phyloP scores from a whole-genome alignment of 2,113 vertebrate genomes.

The Nyctereutes procyonoides region DNA sequence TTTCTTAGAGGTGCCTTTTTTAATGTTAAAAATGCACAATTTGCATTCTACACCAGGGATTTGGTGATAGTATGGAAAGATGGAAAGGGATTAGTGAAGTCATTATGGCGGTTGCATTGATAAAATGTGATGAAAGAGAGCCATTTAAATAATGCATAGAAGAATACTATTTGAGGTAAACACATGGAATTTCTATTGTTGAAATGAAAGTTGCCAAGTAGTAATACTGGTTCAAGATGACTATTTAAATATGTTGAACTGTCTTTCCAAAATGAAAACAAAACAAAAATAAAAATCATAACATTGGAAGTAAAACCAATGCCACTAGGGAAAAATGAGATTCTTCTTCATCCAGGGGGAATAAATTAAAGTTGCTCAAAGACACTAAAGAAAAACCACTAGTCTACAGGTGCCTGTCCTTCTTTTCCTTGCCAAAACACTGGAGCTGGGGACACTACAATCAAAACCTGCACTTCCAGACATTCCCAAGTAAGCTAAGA shows the following conservation, averaged over 20 bases:
- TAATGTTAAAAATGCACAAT: background rate
- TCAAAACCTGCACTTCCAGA: background rate
- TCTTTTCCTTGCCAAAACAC: background rate
- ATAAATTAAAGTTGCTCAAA: background rate
- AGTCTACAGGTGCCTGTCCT: background rate
- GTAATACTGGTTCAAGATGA: background rate
- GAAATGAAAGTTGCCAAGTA: background rate
- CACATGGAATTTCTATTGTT: background rate
- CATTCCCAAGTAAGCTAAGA: background rate
- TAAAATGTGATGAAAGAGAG: background rate
- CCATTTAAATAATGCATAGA: background rate
- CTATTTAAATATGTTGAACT: background rate
- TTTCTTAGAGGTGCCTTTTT: background rate
- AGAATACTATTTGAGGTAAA: background rate
- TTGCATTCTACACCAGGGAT: background rate
- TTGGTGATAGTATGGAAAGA: background rate
- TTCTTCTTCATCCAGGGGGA: background rate
- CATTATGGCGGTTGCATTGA: background rate
- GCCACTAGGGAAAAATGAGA: background rate
- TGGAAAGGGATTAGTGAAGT: background rate
- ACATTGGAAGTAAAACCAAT: background rate
- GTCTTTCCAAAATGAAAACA: background rate
- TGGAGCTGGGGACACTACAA: background rate
- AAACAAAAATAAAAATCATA: background rate
- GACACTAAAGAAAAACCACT: background rate